Evolutionary conservation across 2,888 invertebrate genomes (phyloP).

Genomic region (Drosophila quinaria): DNA sequence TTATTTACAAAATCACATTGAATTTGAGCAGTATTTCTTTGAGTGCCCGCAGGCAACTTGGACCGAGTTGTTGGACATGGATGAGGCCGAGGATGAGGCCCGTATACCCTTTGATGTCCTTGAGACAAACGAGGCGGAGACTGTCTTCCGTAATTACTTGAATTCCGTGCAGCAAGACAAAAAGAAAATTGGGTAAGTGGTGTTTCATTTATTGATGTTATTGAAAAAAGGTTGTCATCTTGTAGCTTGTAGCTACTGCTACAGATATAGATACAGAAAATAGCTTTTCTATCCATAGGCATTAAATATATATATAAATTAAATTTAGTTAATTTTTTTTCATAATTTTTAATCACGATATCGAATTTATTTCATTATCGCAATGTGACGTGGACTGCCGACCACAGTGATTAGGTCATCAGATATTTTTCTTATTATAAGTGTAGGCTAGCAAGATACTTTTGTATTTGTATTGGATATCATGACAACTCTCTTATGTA

Average conservation of each 20-base stretch:
- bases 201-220: not conserved
- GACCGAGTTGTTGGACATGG: constrained; percentile 90
- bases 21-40: constrained; percentile 97
- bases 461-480: not conserved
- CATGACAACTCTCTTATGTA: not conserved
- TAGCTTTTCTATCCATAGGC: too few relatives aligned
- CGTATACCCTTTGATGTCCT: constrained; percentile 97
- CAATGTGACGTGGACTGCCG: too few relatives aligned
- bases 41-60: constrained; percentile 92
- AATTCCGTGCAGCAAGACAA: constrained; percentile 97
- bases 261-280: too few relatives aligned
- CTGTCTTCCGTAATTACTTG: constrained; percentile 95
- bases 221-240: not conserved
- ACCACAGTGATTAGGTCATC: too few relatives aligned
- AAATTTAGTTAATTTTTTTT: too few relatives aligned
- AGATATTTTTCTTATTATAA: too few relatives aligned
- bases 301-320: too few relatives aligned
- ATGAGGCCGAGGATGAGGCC: constrained; percentile 88
- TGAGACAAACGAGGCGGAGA: constrained; percentile 96
- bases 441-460: too few relatives aligned
- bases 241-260: not conserved
- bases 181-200: constrained; percentile 94
- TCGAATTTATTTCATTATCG: too few relatives aligned
- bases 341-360: too few relatives aligned
- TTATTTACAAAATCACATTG: constrained; percentile 95